Conservation (phyloP, 2,888 invertebrate genomes). For the Caenorhabditis sp. region DNA sequence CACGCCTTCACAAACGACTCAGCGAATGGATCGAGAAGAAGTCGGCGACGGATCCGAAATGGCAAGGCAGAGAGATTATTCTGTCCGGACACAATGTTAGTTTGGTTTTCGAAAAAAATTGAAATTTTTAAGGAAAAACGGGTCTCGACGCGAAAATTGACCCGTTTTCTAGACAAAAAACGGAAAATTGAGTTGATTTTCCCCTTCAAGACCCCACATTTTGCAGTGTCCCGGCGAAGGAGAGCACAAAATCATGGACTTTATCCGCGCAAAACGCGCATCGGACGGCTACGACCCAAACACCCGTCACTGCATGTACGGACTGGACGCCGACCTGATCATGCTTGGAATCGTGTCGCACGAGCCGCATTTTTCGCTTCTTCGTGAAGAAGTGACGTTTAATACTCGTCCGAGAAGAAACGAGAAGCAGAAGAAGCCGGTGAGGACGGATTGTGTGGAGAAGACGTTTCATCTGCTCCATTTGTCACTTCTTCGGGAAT, state of each 20-base stretch:
- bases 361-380: slow-evolving; percentile 94
- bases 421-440: slow-evolving; percentile 43
- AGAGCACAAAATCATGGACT: slow-evolving; percentile 99
- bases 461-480: slow-evolving; percentile 95
- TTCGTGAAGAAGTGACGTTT: slow-evolving; percentile 91
- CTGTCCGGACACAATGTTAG: slow-evolving; percentile 94
- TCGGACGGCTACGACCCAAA: slow-evolving; percentile 92
- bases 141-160: too few relatives aligned
- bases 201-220: too few relatives aligned
- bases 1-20: slow-evolving; percentile 90
- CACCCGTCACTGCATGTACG: slow-evolving; percentile 96
- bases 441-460: slow-evolving; percentile 84
- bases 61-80: slow-evolving; percentile 92
- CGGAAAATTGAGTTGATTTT: background rate
- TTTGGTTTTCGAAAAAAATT: slow-evolving; percentile 1
- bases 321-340: slow-evolving; percentile 97
- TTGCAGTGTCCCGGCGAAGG: slow-evolving; percentile 93
- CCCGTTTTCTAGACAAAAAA: too few relatives aligned
- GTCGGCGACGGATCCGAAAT: slow-evolving; percentile 89
- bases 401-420: slow-evolving; percentile 56
- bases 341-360: slow-evolving; percentile 97
- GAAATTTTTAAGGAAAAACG: too few relatives aligned
- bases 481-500: slow-evolving; percentile 93
- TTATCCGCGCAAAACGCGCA: slow-evolving; percentile 90
- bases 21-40: slow-evolving; percentile 92